Conservation (phyloP, 1,140 invertebrate genomes). For the Hesperophylax magnus region DNA sequence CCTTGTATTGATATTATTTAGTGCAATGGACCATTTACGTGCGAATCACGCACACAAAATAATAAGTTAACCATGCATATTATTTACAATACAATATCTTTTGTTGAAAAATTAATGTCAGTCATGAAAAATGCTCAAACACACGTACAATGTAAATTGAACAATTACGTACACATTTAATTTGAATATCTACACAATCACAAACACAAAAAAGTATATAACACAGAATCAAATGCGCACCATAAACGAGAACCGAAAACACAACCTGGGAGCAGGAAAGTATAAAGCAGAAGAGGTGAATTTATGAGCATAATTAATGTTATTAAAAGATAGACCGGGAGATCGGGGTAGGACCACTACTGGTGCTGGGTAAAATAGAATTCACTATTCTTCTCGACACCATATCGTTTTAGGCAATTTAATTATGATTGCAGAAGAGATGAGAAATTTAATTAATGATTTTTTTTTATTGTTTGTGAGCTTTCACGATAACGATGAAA, state of each 20-base stretch:
- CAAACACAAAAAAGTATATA: neutral
- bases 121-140: too few relatives aligned
- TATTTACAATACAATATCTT: too few relatives aligned
- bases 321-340: conserved; percentile 15
- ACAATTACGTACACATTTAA: neutral
- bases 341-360: neutral
- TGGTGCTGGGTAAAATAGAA: neutral
- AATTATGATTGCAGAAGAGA: neutral
- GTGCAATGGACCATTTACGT: too few relatives aligned
- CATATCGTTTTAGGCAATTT: conserved; percentile 1
- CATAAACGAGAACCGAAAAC: neutral
- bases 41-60: too few relatives aligned
- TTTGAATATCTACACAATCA: neutral
- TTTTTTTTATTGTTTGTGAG: neutral
- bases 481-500: too few relatives aligned
- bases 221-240: neutral
- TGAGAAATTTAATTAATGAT: neutral
- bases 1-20: too few relatives aligned
- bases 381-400: neutral
- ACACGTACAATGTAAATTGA: too few relatives aligned
- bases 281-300: conserved; percentile 4
- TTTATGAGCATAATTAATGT: conserved; percentile 27
- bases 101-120: too few relatives aligned
- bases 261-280: neutral
- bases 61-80: too few relatives aligned